Conservation (phyloP, 2,888 invertebrate genomes). For the Erpobdella octoculata region DNA sequence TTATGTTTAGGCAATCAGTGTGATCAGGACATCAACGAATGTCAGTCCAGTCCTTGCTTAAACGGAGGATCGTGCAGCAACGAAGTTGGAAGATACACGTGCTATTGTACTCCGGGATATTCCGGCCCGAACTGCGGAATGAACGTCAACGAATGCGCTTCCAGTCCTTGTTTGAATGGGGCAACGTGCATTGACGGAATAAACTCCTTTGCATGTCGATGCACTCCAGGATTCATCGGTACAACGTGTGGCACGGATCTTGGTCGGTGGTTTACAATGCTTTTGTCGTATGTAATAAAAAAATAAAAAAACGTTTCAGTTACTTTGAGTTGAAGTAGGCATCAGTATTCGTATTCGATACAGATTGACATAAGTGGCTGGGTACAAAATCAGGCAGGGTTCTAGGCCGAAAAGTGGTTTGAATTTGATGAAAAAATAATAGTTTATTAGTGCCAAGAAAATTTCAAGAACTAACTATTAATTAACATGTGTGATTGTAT, state of each 20-base stretch:
- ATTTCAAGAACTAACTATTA: too few species aligned
- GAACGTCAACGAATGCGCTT: constrained; percentile 37
- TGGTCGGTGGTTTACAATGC: too few species aligned
- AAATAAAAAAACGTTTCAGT: too few species aligned
- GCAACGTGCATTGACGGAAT: constrained; percentile 33
- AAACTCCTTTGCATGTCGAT: constrained; percentile 34
- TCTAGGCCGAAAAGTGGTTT: too few species aligned
- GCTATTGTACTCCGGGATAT: constrained; percentile 35
- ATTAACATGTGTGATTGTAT: too few species aligned
- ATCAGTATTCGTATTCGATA: too few species aligned
- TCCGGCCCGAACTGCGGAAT: constrained; percentile 31
- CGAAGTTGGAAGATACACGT: constrained; percentile 28
- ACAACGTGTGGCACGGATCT: neutral
- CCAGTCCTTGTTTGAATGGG: constrained; percentile 37
- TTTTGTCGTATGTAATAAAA: too few species aligned
- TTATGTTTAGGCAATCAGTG: neutral
- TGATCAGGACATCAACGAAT: constrained; percentile 23
- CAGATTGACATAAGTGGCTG: too few species aligned
- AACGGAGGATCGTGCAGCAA: constrained; percentile 35
- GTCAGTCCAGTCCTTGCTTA: constrained; percentile 33
- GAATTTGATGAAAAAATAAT: too few species aligned
- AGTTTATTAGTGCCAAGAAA: too few species aligned
- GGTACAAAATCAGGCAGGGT: too few species aligned
- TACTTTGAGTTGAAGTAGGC: too few species aligned
- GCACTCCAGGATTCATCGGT: constrained; percentile 31